A percentile compares a stretch with the other conserved stretches of the same genome.
phyloP scores from a whole-genome alignment of 2,797 vertebrate genomes.

The Nothura maculosa region DNA sequence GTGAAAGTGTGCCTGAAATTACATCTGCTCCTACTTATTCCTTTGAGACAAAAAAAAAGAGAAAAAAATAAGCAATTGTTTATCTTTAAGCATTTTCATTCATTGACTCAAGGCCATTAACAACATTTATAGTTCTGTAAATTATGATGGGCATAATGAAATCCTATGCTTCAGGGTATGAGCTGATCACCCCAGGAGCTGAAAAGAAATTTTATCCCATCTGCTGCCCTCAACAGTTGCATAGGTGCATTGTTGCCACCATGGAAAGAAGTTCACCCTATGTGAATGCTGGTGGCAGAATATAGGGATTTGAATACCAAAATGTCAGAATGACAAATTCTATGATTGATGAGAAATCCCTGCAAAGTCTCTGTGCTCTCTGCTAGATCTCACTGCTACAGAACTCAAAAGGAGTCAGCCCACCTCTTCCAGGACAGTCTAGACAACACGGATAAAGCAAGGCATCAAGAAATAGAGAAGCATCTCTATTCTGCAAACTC shows the following conservation, averaged over 20 bases:
- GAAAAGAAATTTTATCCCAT: neutral
- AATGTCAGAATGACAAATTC: slow-evolving; percentile 13
- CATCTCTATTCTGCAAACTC: neutral
- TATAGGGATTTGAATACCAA: slow-evolving; percentile 15
- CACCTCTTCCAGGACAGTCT: neutral
- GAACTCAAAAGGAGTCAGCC: neutral
- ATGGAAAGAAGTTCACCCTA: neutral
- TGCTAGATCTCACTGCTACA: neutral
- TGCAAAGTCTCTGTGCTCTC: neutral
- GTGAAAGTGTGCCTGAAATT: neutral
- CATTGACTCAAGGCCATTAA: neutral
- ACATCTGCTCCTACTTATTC: neutral
- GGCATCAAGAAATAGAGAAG: slow-evolving; percentile 25
- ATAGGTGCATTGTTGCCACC: neutral
- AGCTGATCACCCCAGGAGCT: neutral
- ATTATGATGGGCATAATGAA: slow-evolving; percentile 27
- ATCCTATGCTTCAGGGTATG: neutral
- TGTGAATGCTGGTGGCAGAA: neutral
- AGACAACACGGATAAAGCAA: neutral
- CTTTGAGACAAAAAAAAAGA: neutral
- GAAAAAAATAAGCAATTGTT: neutral
- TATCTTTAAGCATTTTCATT: neutral
- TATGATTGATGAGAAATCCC: slow-evolving; percentile 9
- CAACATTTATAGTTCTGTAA: slow-evolving; percentile 19
- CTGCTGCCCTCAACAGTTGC: neutral